These are phyloP conservation scores for Drosophila monieri DNA, from an alignment of 2,888 invertebrate species.

Conservation along the genomic window DNA sequence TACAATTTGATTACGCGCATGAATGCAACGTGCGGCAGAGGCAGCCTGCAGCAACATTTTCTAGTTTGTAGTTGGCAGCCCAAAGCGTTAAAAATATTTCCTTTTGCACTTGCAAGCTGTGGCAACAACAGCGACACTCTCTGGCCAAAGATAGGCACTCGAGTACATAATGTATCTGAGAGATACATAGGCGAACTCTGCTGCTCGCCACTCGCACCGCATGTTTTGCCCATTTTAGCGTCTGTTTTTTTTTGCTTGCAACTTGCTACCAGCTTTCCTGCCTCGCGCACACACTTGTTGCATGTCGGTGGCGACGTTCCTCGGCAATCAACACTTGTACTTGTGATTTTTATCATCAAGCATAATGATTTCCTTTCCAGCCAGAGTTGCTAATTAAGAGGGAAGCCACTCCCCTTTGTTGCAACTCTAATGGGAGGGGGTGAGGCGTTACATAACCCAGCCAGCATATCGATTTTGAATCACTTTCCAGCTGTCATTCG, in stretches of 20 bases:
- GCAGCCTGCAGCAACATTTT: constrained; percentile 59
- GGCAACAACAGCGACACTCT: constrained; percentile 41
- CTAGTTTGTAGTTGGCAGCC: constrained; percentile 59
- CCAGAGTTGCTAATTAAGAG: constrained; percentile 75
- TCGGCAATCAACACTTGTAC: constrained; percentile 80
- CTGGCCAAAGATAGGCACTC: constrained; percentile 49
- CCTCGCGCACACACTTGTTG: constrained; percentile 65
- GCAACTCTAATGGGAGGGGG: no score
- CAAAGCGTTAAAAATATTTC: constrained; percentile 80
- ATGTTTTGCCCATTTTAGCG: constrained; percentile 79
- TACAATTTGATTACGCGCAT: constrained; percentile 81
- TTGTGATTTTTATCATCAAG: constrained; percentile 75
- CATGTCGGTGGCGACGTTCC: constrained; percentile 51
- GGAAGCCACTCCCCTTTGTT: neutral
- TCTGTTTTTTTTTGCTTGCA: constrained; percentile 60
- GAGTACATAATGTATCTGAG: constrained; percentile 73
- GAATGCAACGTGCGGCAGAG: constrained; percentile 72
- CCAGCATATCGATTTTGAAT: constrained; percentile 80
- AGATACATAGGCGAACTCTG: constrained; percentile 71
- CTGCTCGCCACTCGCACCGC: constrained; percentile 59
- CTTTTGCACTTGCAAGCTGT: constrained; percentile 73
- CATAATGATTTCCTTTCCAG: constrained; percentile 81
- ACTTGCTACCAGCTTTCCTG: constrained; percentile 65
- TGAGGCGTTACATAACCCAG: neutral
- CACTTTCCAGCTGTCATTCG: constrained; percentile 82